Evolutionary conservation across 2,113 vertebrate genomes (phyloP).

Genomic region (Accipiter cooperii): DNA sequence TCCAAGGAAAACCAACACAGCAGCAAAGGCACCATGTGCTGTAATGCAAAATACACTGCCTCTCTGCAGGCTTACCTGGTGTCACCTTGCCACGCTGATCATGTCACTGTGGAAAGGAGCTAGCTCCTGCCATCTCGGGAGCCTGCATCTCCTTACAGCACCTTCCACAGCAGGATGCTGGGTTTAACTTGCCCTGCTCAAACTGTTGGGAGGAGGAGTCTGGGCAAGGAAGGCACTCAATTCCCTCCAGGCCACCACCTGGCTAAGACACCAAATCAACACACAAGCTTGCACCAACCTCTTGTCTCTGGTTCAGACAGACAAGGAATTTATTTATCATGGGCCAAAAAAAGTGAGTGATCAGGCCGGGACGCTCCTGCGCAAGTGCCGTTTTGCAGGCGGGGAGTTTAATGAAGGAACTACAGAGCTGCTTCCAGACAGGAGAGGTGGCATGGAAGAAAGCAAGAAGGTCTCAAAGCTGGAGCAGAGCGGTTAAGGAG

Average conservation of each 20-base stretch:
- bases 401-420: background rate
- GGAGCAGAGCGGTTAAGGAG: background rate
- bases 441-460: background rate
- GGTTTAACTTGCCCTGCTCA: background rate
- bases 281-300: background rate
- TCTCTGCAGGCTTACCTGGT: background rate
- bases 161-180: background rate
- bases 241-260: background rate
- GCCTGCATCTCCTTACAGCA: background rate
- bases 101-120: fast-evolving
- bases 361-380: background rate
- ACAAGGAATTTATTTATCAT: background rate
- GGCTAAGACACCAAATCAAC: background rate
- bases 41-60: background rate
- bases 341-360: background rate
- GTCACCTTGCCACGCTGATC: fast-evolving
- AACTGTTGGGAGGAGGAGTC: background rate
- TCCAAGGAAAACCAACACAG: background rate
- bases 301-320: background rate
- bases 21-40: background rate
- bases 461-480: background rate
- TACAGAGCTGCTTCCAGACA: background rate
- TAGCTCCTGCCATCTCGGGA: background rate
- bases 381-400: background rate
- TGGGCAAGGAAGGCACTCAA: background rate